These are phyloP conservation scores for Heloderma charlesbogerti DNA, from an alignment of 2,113 vertebrate genomes.

Conservation along the genomic window DNA sequence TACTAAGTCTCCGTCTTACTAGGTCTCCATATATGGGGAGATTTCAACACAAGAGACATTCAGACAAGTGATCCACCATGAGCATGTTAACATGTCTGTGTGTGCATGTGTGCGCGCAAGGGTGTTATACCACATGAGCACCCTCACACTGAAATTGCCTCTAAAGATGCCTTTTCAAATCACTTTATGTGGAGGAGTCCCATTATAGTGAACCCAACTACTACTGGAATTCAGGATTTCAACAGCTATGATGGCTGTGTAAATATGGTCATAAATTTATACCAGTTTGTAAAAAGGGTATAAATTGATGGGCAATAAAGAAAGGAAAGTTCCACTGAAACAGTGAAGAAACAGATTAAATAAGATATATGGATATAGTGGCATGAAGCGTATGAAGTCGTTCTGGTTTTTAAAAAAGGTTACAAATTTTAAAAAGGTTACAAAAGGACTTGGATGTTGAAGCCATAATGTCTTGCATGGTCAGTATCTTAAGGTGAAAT, in stretches of 20 bases:
- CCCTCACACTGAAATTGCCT: background rate
- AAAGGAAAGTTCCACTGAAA: slow-evolving; percentile 29
- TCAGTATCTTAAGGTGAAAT: no score
- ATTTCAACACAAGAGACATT: background rate
- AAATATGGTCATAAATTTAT: background rate
- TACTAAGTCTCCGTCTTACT: background rate
- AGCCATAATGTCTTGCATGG: no score
- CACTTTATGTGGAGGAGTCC: background rate
- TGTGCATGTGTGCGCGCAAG: background rate
- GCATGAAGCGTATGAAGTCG: background rate
- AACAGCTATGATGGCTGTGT: background rate
- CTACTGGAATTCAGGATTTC: background rate
- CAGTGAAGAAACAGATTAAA: background rate
- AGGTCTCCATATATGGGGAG: background rate
- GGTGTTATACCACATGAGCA: background rate
- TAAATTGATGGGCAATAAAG: background rate
- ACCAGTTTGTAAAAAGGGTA: background rate
- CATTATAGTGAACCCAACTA: background rate
- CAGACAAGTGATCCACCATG: background rate
- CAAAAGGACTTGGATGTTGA: no score
- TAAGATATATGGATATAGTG: background rate
- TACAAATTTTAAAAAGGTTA: no score
- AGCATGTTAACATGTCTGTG: background rate
- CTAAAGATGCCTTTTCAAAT: background rate
- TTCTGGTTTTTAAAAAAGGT: no score